phyloP scores from a whole-genome alignment of 2,888 invertebrate species.

The Omphaloscelis lunosa region DNA sequence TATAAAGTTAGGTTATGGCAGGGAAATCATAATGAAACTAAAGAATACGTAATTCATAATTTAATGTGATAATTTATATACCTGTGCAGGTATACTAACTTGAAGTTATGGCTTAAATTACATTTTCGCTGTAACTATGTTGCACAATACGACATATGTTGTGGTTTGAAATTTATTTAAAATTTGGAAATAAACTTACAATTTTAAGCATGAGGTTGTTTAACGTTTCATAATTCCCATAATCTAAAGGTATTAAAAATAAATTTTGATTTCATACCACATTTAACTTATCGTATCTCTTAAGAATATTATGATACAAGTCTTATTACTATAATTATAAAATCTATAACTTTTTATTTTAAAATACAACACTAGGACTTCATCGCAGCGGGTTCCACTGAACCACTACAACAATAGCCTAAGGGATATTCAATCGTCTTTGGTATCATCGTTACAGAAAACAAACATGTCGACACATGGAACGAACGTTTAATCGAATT shows the following conservation, averaged over 20 bases:
- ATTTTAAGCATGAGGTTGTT: constrained; percentile 50
- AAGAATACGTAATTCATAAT: constrained; percentile 84
- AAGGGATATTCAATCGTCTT: constrained; percentile 90
- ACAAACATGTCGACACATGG: constrained; percentile 78
- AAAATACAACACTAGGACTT: constrained; percentile 84
- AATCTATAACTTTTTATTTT: constrained; percentile 84
- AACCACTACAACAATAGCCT: constrained; percentile 80
- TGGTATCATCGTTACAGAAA: constrained; percentile 89
- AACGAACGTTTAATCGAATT: constrained; percentile 73
- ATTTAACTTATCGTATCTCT: constrained; percentile 77
- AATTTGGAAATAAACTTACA: constrained; percentile 64
- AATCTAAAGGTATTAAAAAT: constrained; percentile 86
- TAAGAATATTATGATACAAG: constrained; percentile 87
- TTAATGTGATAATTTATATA: constrained; percentile 88
- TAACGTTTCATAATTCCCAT: constrained; percentile 63
- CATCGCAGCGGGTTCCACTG: constrained; percentile 73
- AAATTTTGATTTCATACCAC: constrained; percentile 82
- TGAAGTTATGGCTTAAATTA: constrained; percentile 83
- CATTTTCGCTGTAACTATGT: constrained; percentile 83
- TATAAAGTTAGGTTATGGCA: background rate
- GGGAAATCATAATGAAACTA: constrained; percentile 70
- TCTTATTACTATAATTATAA: constrained; percentile 82
- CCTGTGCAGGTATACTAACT: constrained; percentile 83
- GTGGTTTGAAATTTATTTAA: constrained; percentile 65
- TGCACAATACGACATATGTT: constrained; percentile 74